Conservation (phyloP, 2,888 invertebrate species). For the Cosmorhoe ocellata region DNA sequence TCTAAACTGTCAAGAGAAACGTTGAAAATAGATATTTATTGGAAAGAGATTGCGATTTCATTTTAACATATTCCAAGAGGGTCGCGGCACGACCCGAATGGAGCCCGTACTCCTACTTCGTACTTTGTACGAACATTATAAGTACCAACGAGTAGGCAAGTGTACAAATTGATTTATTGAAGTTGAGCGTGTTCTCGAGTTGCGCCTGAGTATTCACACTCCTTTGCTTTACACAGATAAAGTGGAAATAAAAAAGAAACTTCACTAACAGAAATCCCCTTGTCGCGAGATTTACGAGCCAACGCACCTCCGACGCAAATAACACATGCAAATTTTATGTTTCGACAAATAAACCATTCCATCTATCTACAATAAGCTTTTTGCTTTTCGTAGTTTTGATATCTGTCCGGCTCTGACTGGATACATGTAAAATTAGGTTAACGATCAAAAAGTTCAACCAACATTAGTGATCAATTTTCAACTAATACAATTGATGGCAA, state of each 20-base stretch:
- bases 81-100: conserved; percentile 66
- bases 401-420: conserved; percentile 12
- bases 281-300: conserved; percentile 79
- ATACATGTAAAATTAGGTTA: conserved; percentile 51
- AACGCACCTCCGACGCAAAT: conserved; percentile 74
- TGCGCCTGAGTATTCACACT: conserved; percentile 78
- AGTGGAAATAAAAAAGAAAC: conserved; percentile 80
- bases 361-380: conserved; percentile 28
- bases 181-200: conserved; percentile 75
- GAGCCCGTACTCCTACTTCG: conserved; percentile 38
- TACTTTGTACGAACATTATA: conserved; percentile 58
- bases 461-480: conserved; percentile 77
- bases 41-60: conserved; percentile 41
- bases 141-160: conserved; percentile 64
- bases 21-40: conserved; percentile 7
- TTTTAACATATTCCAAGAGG: conserved; percentile 61
- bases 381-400: conserved; percentile 17
- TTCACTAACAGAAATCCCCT: conserved; percentile 81
- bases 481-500: conserved; percentile 73
- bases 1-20: background rate
- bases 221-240: conserved; percentile 77
- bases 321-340: conserved; percentile 77
- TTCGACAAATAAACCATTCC: conserved; percentile 54
- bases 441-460: conserved; percentile 64
- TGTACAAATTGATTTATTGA: conserved; percentile 82